phyloP scores from a whole-genome alignment of 2,113 vertebrate genomes.

The Leptodactylus fuscus region DNA sequence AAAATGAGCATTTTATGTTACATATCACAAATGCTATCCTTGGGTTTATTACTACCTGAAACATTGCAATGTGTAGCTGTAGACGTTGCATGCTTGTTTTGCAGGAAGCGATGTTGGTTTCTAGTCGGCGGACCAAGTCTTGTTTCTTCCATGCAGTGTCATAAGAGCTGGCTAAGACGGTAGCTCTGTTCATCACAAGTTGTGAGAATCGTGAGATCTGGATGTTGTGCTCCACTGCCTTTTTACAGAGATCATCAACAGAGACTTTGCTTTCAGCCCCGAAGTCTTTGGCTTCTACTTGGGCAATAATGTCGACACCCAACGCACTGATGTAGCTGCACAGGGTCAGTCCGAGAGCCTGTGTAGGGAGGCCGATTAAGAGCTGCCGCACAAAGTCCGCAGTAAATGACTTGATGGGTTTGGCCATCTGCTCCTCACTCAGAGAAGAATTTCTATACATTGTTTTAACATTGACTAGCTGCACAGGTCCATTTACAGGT shows the following conservation, averaged over 20 bases:
- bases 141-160: conserved; percentile 97
- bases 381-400: conserved; percentile 96
- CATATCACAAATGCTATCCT: no score
- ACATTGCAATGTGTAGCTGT: conserved; percentile 94
- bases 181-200: conserved; percentile 91
- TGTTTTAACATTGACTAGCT: conserved; percentile 82
- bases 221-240: conserved; percentile 91
- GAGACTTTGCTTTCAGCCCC: conserved; percentile 95
- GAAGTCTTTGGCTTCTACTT: conserved; percentile 96
- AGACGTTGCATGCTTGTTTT: conserved; percentile 94
- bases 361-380: conserved; percentile 94
- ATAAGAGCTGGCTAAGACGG: conserved; percentile 90
- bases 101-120: conserved; percentile 87
- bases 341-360: conserved; percentile 88
- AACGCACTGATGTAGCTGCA: conserved; percentile 93
- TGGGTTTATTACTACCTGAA: conserved; percentile 80
- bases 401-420: conserved; percentile 95
- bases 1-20: no score
- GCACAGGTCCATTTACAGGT: conserved; percentile 87
- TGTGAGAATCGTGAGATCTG: conserved; percentile 86
- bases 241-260: conserved; percentile 95
- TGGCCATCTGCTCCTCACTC: conserved; percentile 96
- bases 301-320: conserved; percentile 89
- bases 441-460: conserved; percentile 86
- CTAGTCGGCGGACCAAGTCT: conserved; percentile 89